A percentile compares a stretch with the other conserved stretches of the same genome.
phyloP scores from a whole-genome alignment of 1,140 invertebrate species.

The Melanaphis sacchari region DNA sequence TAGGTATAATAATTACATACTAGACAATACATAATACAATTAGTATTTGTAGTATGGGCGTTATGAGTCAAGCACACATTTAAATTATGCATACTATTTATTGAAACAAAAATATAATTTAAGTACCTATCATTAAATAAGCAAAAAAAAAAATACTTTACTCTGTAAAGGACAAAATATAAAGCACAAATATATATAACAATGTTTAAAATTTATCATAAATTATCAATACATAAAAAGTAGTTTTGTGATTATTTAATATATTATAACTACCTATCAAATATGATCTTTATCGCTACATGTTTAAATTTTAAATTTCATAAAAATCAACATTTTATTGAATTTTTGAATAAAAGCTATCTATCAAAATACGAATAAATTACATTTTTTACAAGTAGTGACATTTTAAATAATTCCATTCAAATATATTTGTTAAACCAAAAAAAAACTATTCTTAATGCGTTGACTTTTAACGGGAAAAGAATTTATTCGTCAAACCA shows the following conservation, averaged over 20 bases:
- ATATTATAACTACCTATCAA: background rate
- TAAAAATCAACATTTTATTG: background rate
- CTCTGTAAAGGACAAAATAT: background rate
- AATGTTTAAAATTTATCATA: background rate
- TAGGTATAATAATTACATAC: background rate
- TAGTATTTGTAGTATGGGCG: background rate
- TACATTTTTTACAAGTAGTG: background rate
- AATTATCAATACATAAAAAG: background rate
- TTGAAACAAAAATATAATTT: background rate
- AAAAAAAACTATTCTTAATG: background rate
- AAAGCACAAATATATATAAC: background rate
- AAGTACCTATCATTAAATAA: background rate
- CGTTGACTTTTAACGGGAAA: background rate
- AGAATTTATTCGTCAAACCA: background rate
- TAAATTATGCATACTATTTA: background rate
- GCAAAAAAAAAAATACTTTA: background rate
- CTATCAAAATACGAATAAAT: background rate
- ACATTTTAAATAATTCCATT: conserved; percentile 3
- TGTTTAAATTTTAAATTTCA: background rate
- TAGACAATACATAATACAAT: background rate
- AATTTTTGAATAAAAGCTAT: background rate
- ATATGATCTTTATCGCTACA: background rate
- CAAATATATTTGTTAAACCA: background rate
- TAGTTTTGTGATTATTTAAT: background rate
- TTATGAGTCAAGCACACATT: background rate